Base-by-base conservation (phyloP, 1,140 invertebrate genomes). In the Nasonia vitripennis region DNA sequence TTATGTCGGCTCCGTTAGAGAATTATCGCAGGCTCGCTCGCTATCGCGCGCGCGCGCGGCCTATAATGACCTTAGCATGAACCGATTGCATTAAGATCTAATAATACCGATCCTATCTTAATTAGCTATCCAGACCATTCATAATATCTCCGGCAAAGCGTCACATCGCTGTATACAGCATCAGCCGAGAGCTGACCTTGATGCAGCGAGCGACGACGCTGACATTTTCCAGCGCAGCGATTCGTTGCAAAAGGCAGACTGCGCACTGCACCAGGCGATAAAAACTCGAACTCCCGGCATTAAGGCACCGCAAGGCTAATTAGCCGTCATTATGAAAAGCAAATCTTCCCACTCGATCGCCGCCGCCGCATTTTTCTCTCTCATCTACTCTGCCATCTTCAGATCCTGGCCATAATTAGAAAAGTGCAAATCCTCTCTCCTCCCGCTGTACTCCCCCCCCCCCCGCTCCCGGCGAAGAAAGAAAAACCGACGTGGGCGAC, bases 351-450 rank as follows among this genome's bases (percentile, higher is more conserved):
- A 74, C 70, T 71, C 74, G 74, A 75, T n/a, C 74, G 37, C 12
- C 23, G 34, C 34, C 34, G 34, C 34, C 5, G 20, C 34, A 48
- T 78, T 78, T 78, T 78, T 51, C 41, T 78, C 27, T 55, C 41
- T 55, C 23, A 37, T 37, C 3, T 37, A 37, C 34, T 51, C 45
- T 51, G 11, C 23, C 48, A 7, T 51, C 41, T 78, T 55, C 20
- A 23, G 34, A 37, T 51, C 41, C 48, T 45, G 17, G n/a, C 1
- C 17, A 41, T 78, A 77, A 83, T 77, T 83, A 68, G 34, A 78
- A 48, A 83, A 83, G 73, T 77, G 73, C 51, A 77, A 74, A 82
- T 62, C 27, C 20, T 20, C 73, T n/a, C 17, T 17, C n/a, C 20
- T 75, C 37, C 17, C 27, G 37, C 73, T 14, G 2, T 17, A 14